phyloP scores from a whole-genome alignment of 2,113 vertebrate genomes.

The Tiliqua scincoides region DNA sequence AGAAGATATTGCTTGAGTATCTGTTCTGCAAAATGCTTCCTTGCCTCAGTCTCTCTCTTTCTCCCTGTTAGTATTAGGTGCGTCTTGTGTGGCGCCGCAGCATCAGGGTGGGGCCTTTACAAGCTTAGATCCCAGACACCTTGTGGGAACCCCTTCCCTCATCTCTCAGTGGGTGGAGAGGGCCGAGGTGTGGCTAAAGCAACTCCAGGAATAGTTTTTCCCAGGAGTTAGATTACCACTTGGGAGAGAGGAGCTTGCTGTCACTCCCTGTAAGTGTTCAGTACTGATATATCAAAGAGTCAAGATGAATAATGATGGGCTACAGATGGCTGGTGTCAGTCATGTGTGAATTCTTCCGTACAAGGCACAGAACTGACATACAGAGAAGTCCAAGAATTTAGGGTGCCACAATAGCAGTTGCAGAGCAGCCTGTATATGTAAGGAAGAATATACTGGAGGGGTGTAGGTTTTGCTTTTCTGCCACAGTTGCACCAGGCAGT shows the following conservation, averaged over 20 bases:
- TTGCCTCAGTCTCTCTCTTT: not conserved
- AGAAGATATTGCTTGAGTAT: not conserved
- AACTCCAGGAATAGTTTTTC: not conserved
- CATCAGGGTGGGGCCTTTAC: not conserved
- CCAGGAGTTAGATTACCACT: not conserved
- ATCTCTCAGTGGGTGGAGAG: conserved; percentile 16
- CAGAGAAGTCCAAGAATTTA: not conserved
- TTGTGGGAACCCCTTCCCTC: not conserved
- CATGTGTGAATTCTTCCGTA: not conserved
- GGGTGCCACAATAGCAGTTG: not conserved
- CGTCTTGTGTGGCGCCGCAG: not conserved
- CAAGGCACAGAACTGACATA: too few relatives aligned
- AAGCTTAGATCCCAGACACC: not conserved
- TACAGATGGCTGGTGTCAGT: not conserved
- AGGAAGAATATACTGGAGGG: not conserved
- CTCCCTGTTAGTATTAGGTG: not conserved
- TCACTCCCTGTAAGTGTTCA: not conserved
- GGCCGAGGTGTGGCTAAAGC: not conserved
- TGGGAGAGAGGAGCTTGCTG: not conserved
- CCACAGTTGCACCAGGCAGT: not conserved
- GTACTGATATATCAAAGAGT: not conserved
- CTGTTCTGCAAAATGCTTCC: not conserved
- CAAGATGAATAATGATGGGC: not conserved
- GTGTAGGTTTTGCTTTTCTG: not conserved
- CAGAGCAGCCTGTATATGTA: not conserved